Conservation (phyloP, 2,888 invertebrate species). For the Invenusta paracnida region DNA sequence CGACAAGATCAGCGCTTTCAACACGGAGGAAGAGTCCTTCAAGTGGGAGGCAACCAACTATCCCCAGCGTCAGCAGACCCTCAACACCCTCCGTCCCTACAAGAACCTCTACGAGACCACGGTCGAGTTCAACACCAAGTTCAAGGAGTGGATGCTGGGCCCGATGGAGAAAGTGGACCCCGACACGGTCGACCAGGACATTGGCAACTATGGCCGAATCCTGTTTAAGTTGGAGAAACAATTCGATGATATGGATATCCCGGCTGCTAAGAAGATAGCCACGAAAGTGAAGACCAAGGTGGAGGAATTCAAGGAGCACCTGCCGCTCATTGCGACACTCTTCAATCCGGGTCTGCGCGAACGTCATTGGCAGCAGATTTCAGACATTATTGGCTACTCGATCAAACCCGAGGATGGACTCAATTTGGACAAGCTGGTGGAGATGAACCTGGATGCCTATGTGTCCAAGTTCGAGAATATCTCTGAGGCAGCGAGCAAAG, state of each 20-base stretch:
- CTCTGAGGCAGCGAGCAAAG: conserved; percentile 89
- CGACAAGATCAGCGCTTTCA: conserved; percentile 72
- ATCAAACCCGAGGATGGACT: conserved; percentile 73
- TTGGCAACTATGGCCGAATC: conserved; percentile 69
- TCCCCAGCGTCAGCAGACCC: conserved; percentile 71
- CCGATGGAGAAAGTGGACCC: conserved; percentile 79
- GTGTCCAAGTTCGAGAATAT: conserved; percentile 79
- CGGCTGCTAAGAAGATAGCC: conserved; percentile 72
- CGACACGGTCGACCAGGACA: conserved; percentile 78
- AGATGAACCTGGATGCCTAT: conserved; percentile 81
- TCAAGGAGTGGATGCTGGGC: conserved; percentile 77
- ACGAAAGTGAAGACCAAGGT: conserved; percentile 67
- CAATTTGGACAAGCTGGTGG: conserved; percentile 76
- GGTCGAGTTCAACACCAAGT: conserved; percentile 76
- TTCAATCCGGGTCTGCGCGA: conserved; percentile 80
- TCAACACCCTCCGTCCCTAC: conserved; percentile 77
- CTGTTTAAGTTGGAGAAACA: conserved; percentile 81
- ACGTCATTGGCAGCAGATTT: conserved; percentile 84
- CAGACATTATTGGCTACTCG: conserved; percentile 87
- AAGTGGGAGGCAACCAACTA: conserved; percentile 83
- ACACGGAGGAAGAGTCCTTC: conserved; percentile 81
- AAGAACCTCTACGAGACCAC: conserved; percentile 83
- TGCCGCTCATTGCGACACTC: conserved; percentile 84
- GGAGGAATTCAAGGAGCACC: conserved; percentile 72
- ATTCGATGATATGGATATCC: conserved; percentile 73